phyloP scores from a whole-genome alignment of 2,888 invertebrate genomes.

The Scelioninae gen. 1 region DNA sequence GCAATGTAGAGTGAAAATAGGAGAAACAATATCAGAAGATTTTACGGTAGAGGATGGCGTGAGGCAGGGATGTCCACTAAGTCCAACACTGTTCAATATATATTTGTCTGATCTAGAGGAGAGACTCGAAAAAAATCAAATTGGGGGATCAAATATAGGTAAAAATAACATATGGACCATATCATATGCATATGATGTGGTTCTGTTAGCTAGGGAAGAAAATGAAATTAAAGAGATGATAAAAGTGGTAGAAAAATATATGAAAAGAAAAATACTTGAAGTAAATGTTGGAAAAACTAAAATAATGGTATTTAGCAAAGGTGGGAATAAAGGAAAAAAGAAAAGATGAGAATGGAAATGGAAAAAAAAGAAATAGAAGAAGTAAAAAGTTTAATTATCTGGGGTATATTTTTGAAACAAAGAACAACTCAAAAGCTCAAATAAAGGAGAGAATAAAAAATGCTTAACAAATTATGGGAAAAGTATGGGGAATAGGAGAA shows the following conservation, averaged over 20 bases:
- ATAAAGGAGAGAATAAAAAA: not conserved
- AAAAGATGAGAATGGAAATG: not conserved
- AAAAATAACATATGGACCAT: not conserved
- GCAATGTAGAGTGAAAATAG: not conserved
- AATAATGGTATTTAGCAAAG: conserved; percentile 12
- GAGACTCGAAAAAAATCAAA: not conserved
- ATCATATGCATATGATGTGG: conserved; percentile 1
- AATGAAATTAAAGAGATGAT: conserved; percentile 3
- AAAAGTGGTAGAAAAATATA: not conserved
- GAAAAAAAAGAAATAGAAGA: conserved; percentile 4
- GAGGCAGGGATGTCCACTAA: conserved; percentile 6
- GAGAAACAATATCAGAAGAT: not conserved
- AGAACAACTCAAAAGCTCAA: no score
- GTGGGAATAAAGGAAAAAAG: conserved; percentile 4
- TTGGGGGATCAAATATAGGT: not conserved
- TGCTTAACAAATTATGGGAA: not conserved
- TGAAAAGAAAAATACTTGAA: not conserved
- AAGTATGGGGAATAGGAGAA: not conserved
- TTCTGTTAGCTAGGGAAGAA: not conserved
- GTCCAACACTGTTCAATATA: conserved; percentile 4
- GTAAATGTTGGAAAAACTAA: conserved; percentile 2
- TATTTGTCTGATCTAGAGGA: not conserved
- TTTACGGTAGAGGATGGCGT: conserved; percentile 10
- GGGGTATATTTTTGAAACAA: not conserved
- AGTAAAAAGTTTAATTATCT: conserved; percentile 4